Evolutionary conservation across 92 coral and sea anemone genomes (phyloP).

Genomic region (Zoanthus sansibaricus): DNA sequence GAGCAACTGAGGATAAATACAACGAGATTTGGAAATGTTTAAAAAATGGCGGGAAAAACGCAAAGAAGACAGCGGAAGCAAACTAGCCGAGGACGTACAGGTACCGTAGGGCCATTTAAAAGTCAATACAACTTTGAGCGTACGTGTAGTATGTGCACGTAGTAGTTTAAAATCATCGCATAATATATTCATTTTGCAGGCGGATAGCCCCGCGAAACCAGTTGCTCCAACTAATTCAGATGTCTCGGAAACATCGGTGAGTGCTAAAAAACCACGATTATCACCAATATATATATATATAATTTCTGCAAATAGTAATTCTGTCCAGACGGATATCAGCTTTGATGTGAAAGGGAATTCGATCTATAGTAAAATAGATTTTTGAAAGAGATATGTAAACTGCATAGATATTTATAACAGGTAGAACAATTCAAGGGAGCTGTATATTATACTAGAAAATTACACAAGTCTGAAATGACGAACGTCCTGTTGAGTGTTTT

Average conservation of each 20-base stretch:
- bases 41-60: constrained; percentile 84
- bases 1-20: background rate
- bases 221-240: constrained; percentile 7
- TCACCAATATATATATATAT: too few relatives aligned
- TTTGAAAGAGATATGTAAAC: too few relatives aligned
- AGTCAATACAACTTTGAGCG: background rate
- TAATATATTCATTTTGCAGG: background rate
- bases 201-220: constrained; percentile 12
- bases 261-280: background rate
- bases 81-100: constrained; percentile 54
- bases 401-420: too few relatives aligned
- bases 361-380: too few relatives aligned
- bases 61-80: constrained; percentile 45
- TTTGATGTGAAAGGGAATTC: too few relatives aligned
- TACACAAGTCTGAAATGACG: too few relatives aligned
- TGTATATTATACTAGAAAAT: too few relatives aligned
- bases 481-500: too few relatives aligned
- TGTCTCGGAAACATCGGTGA: constrained; percentile 36
- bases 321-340: too few relatives aligned
- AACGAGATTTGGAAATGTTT: constrained; percentile 57
- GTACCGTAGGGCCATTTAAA: background rate
- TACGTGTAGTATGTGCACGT: background rate
- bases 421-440: too few relatives aligned
- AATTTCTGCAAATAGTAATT: too few relatives aligned
- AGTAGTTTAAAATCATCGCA: background rate